These are phyloP conservation scores for Hoplostethus mediterraneus DNA, from an alignment of 2,797 vertebrate species.

Conservation along the genomic window DNA sequence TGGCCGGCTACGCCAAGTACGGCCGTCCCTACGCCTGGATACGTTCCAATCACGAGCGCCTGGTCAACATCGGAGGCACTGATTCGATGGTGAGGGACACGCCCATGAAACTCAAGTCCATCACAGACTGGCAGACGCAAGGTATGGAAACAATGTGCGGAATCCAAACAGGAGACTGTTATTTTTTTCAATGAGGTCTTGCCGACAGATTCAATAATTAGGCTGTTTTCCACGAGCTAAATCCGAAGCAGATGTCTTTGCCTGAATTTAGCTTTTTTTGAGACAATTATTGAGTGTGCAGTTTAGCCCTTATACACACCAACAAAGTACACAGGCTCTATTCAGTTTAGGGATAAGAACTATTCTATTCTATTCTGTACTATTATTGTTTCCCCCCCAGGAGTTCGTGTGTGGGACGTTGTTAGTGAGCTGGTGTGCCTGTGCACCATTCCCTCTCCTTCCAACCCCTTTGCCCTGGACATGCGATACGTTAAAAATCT, in stretches of 20 bases:
- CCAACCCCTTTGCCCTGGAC: conserved; percentile 86
- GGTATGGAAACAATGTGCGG: conserved; percentile 78
- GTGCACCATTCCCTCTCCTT: conserved; percentile 85
- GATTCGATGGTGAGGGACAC: conserved; percentile 85
- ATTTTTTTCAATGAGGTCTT: conserved; percentile 44
- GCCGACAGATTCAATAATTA: conserved; percentile 65
- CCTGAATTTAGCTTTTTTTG: conserved; percentile 13
- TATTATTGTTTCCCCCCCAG: conserved; percentile 46
- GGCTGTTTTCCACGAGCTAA: conserved; percentile 67
- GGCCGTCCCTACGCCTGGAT: conserved; percentile 87
- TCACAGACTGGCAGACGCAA: conserved; percentile 84
- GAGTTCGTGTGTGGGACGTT: conserved; percentile 82
- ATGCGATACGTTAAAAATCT: conserved; percentile 82
- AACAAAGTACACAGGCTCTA: conserved; percentile 34
- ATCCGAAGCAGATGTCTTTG: conserved; percentile 66
- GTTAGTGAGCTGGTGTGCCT: conserved; percentile 84
- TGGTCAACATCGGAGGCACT: conserved; percentile 84
- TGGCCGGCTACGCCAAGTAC: conserved; percentile 87
- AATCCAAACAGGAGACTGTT: conserved; percentile 64
- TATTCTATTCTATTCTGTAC: not conserved
- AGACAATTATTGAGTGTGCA: conserved; percentile 28
- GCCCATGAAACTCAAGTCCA: conserved; percentile 86
- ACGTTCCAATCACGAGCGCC: conserved; percentile 87
- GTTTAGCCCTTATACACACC: not conserved
- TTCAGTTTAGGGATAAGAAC: conserved; percentile 11